Conservation (phyloP, 2,797 vertebrate species). For the Gallirallus australis region DNA sequence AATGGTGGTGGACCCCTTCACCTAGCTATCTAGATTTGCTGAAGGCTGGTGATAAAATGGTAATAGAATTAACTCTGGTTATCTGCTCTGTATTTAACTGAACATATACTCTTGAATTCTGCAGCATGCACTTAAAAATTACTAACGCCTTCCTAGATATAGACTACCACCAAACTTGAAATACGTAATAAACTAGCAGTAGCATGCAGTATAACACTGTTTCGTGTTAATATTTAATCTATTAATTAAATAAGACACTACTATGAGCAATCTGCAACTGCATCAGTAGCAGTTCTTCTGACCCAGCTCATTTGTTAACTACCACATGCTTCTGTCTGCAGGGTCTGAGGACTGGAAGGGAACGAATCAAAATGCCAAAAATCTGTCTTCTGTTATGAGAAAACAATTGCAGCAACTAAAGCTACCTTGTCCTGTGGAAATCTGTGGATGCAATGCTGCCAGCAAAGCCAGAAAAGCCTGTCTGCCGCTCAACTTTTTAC, state of each 20-base stretch:
- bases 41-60: neutral
- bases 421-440: neutral
- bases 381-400: neutral
- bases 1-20: neutral
- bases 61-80: neutral
- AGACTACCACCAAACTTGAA: neutral
- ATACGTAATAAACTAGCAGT: neutral
- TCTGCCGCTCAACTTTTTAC: neutral
- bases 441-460: neutral
- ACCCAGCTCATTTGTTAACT: neutral
- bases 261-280: neutral
- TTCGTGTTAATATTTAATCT: neutral
- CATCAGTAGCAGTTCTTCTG: neutral
- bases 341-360: neutral
- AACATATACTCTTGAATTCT: neutral
- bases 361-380: neutral
- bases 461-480: neutral
- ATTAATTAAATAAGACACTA: neutral
- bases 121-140: rapidly evolving
- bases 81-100: neutral
- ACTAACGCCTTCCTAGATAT: neutral
- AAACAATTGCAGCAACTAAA: neutral
- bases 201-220: neutral
- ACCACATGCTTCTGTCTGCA: neutral
- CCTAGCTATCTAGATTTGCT: neutral